Evolutionary conservation across 2,113 vertebrate genomes (phyloP).

Genomic region (Solea senegalensis): DNA sequence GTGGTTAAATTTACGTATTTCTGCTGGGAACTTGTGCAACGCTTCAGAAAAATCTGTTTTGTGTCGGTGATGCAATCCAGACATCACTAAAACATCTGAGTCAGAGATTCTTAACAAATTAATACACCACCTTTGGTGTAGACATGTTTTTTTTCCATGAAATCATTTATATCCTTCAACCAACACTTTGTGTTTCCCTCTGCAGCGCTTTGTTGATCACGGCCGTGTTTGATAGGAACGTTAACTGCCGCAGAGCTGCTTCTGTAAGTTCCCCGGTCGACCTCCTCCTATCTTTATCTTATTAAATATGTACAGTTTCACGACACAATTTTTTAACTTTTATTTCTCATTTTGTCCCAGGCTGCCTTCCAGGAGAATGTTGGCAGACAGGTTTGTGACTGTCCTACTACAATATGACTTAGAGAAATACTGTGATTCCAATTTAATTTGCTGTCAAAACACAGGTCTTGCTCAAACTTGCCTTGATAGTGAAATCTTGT

Average conservation of each 20-base stretch:
- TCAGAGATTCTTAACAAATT: neutral
- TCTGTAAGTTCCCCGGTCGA: constrained; percentile 82
- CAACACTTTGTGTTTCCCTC: constrained; percentile 4
- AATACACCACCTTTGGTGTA: too few species aligned
- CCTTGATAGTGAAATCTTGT: constrained; percentile 16
- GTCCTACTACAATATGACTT: constrained; percentile 29
- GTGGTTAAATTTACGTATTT: neutral
- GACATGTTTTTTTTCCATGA: too few species aligned
- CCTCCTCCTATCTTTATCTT: neutral
- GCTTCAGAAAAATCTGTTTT: neutral
- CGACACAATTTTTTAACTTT: constrained; percentile 23
- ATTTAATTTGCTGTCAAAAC: constrained; percentile 45
- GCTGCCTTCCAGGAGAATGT: constrained; percentile 99
- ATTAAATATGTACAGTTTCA: neutral
- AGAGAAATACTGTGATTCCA: constrained; percentile 52
- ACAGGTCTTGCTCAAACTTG: constrained; percentile 61
- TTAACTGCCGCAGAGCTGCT: constrained; percentile 90
- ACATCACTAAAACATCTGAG: neutral
- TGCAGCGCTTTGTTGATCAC: constrained; percentile 88
- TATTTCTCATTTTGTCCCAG: constrained; percentile 77
- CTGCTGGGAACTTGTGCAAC: constrained; percentile 12
- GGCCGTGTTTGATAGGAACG: constrained; percentile 87
- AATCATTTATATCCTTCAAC: neutral
- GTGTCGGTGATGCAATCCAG: constrained; percentile 1
- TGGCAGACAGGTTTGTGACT: constrained; percentile 92